Evolutionary conservation across 1,140 invertebrate species (phyloP).

Genomic region (Trachelipus rathkii): DNA sequence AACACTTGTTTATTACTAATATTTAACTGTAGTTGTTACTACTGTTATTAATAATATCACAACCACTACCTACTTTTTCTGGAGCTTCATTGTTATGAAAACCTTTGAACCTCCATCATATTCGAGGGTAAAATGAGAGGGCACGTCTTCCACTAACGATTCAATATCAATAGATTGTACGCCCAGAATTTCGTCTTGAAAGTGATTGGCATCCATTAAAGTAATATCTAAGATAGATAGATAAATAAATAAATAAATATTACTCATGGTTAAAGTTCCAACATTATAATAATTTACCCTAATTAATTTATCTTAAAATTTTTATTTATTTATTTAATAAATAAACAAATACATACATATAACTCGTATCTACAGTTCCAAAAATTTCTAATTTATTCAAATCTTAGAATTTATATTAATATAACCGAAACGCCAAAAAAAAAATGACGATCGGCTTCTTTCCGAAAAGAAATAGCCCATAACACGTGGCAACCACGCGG

Average conservation of each 20-base stretch:
- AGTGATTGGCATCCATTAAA: conserved; percentile 49
- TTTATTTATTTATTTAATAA: neutral
- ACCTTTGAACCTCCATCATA: conserved; percentile 46
- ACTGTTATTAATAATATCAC: too few relatives aligned
- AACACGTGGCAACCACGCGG: conserved; percentile 51
- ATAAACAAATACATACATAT: too few relatives aligned
- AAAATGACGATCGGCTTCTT: conserved; percentile 53
- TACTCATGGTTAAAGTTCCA: neutral
- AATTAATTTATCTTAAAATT: neutral
- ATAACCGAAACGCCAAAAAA: conserved; percentile 48
- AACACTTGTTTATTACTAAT: neutral
- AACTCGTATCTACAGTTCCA: too few relatives aligned
- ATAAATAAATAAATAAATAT: conserved; percentile 17
- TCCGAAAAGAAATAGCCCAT: conserved; percentile 53
- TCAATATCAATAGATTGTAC: conserved; percentile 43
- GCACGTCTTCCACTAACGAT: conserved; percentile 39
- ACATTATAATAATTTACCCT: neutral
- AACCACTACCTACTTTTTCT: conserved; percentile 41
- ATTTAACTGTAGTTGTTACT: too few relatives aligned
- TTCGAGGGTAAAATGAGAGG: conserved; percentile 36
- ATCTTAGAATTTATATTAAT: conserved; percentile 39
- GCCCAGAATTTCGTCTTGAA: conserved; percentile 48
- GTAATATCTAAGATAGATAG: conserved; percentile 46
- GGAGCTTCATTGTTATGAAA: conserved; percentile 40
- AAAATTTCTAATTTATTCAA: too few relatives aligned